A percentile compares a stretch with the other conserved stretches of the same genome.
Evolutionary conservation across 2,113 vertebrate species (phyloP).

Genomic region (Nibea coibor): DNA sequence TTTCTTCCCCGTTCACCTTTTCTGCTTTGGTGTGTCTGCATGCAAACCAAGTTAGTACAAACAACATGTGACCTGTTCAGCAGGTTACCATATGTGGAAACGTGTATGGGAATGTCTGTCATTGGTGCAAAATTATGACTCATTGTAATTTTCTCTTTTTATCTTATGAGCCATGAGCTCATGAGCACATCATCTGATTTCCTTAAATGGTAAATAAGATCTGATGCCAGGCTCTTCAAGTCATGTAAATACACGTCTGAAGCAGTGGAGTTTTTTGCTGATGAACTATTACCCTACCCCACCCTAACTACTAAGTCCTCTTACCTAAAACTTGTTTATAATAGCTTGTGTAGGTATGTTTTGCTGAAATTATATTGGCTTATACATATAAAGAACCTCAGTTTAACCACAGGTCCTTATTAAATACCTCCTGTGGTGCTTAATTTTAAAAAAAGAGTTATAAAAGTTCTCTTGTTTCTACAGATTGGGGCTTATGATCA

Average conservation of each 20-base stretch:
- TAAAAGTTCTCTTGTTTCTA: conserved; percentile 46
- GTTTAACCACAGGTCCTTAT: neutral
- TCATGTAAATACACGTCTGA: neutral
- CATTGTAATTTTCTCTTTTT: neutral
- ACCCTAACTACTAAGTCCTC: neutral
- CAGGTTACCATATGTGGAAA: neutral
- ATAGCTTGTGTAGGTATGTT: neutral
- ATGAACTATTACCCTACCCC: neutral
- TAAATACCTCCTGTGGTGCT: neutral
- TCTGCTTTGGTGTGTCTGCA: neutral
- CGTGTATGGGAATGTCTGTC: neutral
- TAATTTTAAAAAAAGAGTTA: neutral
- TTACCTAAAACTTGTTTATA: neutral
- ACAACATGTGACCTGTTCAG: neutral
- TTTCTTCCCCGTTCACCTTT: neutral
- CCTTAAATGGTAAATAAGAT: neutral
- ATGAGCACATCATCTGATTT: neutral
- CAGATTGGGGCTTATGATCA: conserved; percentile 98
- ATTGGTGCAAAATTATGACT: neutral
- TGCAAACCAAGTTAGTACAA: neutral
- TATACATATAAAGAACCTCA: neutral
- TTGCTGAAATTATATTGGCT: neutral
- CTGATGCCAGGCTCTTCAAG: neutral
- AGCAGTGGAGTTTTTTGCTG: neutral
- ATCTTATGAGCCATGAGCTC: neutral